Evolutionary conservation across 2,797 vertebrate genomes (phyloP), one percentile per base, ranked within the genome.

Genomic region (Dermochelys coriacea): DNA sequence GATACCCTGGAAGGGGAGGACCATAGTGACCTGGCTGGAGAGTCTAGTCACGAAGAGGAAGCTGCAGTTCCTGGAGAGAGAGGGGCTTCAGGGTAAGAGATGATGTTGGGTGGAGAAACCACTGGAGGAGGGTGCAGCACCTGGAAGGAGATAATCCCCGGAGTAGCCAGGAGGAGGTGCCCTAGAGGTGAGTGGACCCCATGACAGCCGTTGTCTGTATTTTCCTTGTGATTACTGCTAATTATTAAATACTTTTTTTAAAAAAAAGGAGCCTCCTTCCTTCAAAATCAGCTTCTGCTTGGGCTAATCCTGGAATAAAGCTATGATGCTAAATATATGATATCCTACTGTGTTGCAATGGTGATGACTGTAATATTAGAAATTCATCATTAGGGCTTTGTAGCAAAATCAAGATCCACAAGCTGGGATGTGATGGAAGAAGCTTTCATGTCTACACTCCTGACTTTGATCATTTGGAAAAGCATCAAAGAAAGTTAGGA

Each of bases 361-460:
- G 94, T 93, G 84, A 86, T 97, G 96, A 90, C 96, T 96, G 75
- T 52, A 89, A 77, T 96, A 97, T 96, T 95, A 95, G 83, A 93
- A 95, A 96, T 90, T 84, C 71, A 91, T 50, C 83, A 49, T 37
- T 64, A 82, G 91, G 79, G 64, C 55, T 93, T 87, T 80, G 47
- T 78, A 80, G 83, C 75, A 59, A 74, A 23, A 77, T 52, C 55
- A 86, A 81, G 51, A 61, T 68, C 80, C 37, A 85, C 61, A 86
- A 95, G 91, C 79, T 75, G 83, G 87, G 29, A 59, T 94, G 88
- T 1, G 0, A 64, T 54, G 82, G 81, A 87, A 71, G 85, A 2
- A 75, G 85, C 79, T 93, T 89, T 23, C 50, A 54, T 93, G 93
- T 86, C 50, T 82, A 41, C 59, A 79, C 2, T 82, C 61, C 47